Evolutionary conservation across 2,888 invertebrate genomes (phyloP), one percentile per base, ranked within the genome.

Genomic region (Ptilodon capucinus): DNA sequence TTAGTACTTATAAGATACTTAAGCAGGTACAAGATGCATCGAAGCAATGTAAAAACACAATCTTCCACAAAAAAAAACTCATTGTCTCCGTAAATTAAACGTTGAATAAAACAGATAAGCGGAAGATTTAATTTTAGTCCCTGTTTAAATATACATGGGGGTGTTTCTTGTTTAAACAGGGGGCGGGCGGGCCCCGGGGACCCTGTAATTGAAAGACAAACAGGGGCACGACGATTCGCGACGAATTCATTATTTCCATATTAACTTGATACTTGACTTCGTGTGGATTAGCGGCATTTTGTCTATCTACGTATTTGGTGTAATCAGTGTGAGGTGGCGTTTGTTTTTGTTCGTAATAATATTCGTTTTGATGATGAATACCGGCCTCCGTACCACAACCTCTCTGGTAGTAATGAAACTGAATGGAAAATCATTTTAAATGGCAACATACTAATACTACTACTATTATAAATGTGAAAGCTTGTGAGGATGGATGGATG

Each of bases 131-230:
- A 86, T 87, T 89, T 80, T 73, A 76, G 74, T 74, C 76, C 77
- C 81, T 81, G 71, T 76, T 84, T 86, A 83, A 84, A 84, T 80
- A 86, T 84, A 79, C 76, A 84, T 79, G 74, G 62, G 71, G 54
- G 68, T 75, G 73, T 74, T 79, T 76, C 69, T 71, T 83, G 79
- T 85, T 84, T 85, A 81, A 86, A 77, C 74, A 76, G 72, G 69
- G 66, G 65, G 62, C 42, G 62, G 59, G 51, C 47, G 65, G 62
- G 63, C 81, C 79, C 73, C 39, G 19, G 77, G 81, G 83, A 76
- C 61, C 61, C 66, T 73, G 79, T 90, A 91, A 91, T 91, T 91
- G 91, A 91, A 91, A 91, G 81, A 89, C 90, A 91, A 91, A 89
- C 81, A 86, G 81, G 85, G 86, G 83, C 56, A 74, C 70, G 76